A percentile compares a stretch with the other conserved stretches of the same genome.
These are phyloP conservation scores for Pipistrellus nathusii DNA, from an alignment of 2,797 vertebrate species.

Conservation along the genomic window DNA sequence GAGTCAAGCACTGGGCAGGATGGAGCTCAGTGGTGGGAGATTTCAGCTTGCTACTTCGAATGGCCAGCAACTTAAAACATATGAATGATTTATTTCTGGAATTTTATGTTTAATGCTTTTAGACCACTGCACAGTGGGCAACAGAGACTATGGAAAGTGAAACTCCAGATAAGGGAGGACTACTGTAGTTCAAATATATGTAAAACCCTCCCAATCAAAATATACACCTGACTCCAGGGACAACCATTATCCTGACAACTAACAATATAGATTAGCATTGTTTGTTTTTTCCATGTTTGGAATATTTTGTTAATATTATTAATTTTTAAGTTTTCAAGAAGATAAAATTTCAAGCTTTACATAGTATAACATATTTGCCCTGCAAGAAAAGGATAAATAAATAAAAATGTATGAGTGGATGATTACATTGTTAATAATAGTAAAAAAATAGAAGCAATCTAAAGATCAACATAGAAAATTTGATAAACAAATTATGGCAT, in stretches of 20 bases:
- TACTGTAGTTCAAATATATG: neutral
- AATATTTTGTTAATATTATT: neutral
- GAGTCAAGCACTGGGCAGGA: neutral
- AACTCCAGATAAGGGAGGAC: neutral
- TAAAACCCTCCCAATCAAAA: neutral
- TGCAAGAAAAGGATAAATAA: neutral
- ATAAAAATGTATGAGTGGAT: neutral
- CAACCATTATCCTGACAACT: neutral
- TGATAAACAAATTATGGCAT: constrained; percentile 3
- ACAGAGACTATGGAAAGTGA: neutral
- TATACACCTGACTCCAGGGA: neutral
- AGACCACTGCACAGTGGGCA: neutral
- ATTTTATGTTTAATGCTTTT: neutral
- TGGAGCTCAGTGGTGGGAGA: too few relatives aligned
- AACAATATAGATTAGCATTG: neutral
- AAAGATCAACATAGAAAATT: neutral
- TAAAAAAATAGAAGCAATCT: neutral
- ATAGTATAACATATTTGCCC: neutral
- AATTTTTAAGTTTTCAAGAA: constrained; percentile 13
- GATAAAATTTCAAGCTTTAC: neutral
- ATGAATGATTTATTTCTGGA: neutral
- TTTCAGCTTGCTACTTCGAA: neutral
- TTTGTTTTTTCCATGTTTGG: neutral
- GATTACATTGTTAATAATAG: neutral
- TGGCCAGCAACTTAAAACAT: neutral